Percentiles rank a stretch among this genome's conserved stretches.
Conservation (phyloP, 2,888 invertebrate genomes). For the Heliconius hortense region DNA sequence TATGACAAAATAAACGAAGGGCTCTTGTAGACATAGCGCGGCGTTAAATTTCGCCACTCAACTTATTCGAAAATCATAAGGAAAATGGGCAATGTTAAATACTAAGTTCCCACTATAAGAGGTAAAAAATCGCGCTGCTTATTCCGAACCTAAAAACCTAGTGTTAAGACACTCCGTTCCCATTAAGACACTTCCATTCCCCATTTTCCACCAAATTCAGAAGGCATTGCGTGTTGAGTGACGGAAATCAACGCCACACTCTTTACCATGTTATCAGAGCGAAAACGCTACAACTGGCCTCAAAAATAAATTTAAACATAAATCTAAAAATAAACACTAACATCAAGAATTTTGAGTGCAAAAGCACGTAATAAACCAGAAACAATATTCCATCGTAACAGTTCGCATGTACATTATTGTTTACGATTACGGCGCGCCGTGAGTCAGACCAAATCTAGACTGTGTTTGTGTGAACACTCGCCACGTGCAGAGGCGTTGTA, state of each 20-base stretch:
- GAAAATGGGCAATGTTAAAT: not conserved
- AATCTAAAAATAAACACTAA: slow-evolving; percentile 7
- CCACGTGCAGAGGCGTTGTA: slow-evolving; percentile 16
- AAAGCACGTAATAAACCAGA: slow-evolving; percentile 14
- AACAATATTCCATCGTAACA: slow-evolving; percentile 18
- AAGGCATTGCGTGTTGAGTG: too few species aligned
- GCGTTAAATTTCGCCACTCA: not conserved
- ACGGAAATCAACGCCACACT: too few species aligned
- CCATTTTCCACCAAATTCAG: too few species aligned
- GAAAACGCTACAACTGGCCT: not conserved
- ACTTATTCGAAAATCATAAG: not conserved
- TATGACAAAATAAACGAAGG: not conserved
- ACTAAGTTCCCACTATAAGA: not conserved
- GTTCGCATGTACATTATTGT: slow-evolving; percentile 24
- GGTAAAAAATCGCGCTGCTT: too few species aligned
- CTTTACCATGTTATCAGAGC: too few species aligned
- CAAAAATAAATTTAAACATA: not conserved
- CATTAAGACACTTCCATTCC: too few species aligned
- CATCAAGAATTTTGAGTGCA: slow-evolving; percentile 10
- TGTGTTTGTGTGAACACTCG: not conserved
- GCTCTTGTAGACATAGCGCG: not conserved
- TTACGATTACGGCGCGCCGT: not conserved
- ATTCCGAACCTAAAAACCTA: too few species aligned
- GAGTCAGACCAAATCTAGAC: slow-evolving; percentile 24
- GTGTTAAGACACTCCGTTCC: too few species aligned